Conservation (phyloP, 2,113 vertebrate genomes). For the Passer montanus region DNA sequence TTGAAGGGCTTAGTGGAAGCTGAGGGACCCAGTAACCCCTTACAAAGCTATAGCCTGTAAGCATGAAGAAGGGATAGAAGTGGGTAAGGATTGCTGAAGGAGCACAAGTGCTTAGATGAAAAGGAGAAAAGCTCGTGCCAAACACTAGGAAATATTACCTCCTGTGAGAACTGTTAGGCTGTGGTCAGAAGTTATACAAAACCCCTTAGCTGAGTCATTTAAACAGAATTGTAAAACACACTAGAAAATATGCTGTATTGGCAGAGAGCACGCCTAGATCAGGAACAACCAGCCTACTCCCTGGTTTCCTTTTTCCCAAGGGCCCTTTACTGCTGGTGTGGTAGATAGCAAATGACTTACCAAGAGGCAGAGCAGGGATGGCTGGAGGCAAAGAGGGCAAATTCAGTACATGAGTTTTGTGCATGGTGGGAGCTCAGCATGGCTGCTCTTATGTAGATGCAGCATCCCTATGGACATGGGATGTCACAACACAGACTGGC, state of each 20-base stretch:
- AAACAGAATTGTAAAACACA: constrained; percentile 28
- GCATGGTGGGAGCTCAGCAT: background rate
- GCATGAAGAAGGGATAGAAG: background rate
- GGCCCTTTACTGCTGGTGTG: background rate
- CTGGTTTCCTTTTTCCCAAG: constrained; percentile 20
- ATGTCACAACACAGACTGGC: rapidly evolving
- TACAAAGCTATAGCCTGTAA: background rate
- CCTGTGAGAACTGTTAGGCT: constrained; percentile 31
- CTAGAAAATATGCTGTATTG: constrained; percentile 49
- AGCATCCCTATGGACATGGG: background rate
- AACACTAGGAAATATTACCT: constrained; percentile 37
- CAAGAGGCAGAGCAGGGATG: background rate
- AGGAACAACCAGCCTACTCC: constrained; percentile 32
- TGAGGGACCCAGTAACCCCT: background rate
- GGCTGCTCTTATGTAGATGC: rapidly evolving
- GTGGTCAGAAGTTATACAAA: constrained; percentile 43
- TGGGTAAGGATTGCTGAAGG: background rate
- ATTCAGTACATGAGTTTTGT: background rate
- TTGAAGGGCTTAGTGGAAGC: background rate
- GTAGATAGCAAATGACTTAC: constrained; percentile 6
- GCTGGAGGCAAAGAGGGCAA: constrained; percentile 30
- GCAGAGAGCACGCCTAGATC: background rate
- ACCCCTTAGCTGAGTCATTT: constrained; percentile 25
- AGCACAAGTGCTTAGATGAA: constrained; percentile 28
- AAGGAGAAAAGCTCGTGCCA: constrained; percentile 12